These are phyloP conservation scores for Pyrocoelia pectoralis DNA, from an alignment of 2,888 invertebrate genomes.

Conservation along the genomic window DNA sequence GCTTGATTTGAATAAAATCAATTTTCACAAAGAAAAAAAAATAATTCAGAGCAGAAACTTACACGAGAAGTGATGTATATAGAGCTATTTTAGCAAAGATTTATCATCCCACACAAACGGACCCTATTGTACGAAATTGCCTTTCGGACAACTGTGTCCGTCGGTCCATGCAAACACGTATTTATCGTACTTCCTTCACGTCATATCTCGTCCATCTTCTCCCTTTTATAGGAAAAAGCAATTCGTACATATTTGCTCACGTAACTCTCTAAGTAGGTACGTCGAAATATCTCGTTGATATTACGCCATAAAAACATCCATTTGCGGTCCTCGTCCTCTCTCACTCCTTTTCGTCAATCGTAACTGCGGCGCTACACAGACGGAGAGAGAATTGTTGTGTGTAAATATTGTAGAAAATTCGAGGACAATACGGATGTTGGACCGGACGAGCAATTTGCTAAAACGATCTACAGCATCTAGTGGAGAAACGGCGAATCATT, in stretches of 20 bases:
- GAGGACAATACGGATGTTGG: slow-evolving; percentile 44
- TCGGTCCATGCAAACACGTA: slow-evolving; percentile 38
- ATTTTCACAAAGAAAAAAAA: slow-evolving; percentile 28
- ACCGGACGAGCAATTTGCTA: slow-evolving; percentile 54
- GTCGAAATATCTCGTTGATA: background rate
- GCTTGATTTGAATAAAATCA: no score
- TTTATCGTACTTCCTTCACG: slow-evolving; percentile 34
- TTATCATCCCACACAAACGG: slow-evolving; percentile 40
- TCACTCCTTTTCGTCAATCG: background rate
- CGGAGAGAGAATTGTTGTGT: slow-evolving; percentile 18
- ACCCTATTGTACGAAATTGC: slow-evolving; percentile 40
- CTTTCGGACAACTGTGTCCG: slow-evolving; percentile 37
- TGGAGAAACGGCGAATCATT: slow-evolving; percentile 45
- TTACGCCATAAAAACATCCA: background rate
- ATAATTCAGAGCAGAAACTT: slow-evolving; percentile 26
- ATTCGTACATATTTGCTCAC: slow-evolving; percentile 7
- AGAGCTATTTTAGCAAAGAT: slow-evolving; percentile 36
- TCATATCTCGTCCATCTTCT: slow-evolving; percentile 5
- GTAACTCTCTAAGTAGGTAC: slow-evolving; percentile 11
- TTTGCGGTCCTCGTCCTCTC: background rate
- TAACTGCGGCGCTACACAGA: background rate
- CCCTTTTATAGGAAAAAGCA: background rate
- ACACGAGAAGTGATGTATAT: slow-evolving; percentile 34
- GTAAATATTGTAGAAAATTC: slow-evolving; percentile 37
- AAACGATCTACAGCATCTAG: slow-evolving; percentile 48